Evolutionary conservation across 2,797 vertebrate genomes (phyloP).

Genomic region (Thripadectes ignobilis): DNA sequence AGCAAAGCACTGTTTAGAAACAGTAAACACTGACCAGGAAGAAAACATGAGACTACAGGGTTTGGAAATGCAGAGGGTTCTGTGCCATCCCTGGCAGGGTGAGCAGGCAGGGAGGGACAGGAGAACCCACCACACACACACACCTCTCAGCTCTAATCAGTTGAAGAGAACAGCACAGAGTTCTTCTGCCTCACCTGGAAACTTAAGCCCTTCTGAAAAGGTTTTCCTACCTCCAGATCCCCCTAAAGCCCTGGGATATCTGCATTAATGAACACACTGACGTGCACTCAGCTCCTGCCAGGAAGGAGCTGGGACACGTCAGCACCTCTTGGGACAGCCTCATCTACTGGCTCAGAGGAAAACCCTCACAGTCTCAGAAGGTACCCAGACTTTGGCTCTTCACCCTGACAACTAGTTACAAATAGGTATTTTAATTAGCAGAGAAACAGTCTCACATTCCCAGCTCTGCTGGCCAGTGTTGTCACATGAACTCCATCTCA

Average conservation of each 20-base stretch:
- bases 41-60: background rate
- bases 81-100: background rate
- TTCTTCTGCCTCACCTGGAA: background rate
- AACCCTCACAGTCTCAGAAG: background rate
- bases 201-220: fast-evolving
- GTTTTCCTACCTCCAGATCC: background rate
- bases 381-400: background rate
- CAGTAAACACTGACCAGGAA: background rate
- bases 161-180: background rate
- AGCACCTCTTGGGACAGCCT: background rate
- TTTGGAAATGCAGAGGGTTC: background rate
- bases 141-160: background rate
- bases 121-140: background rate
- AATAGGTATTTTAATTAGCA: background rate
- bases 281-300: background rate
- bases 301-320: background rate
- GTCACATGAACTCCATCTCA: background rate
- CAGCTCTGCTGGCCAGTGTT: background rate
- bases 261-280: background rate
- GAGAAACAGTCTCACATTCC: background rate
- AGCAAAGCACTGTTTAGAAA: background rate
- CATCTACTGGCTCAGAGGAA: background rate
- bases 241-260: fast-evolving
- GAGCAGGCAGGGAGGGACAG: background rate
- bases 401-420: background rate